Evolutionary conservation across 2,888 invertebrate genomes (phyloP).

Genomic region (Dolichopus griseipennis): DNA sequence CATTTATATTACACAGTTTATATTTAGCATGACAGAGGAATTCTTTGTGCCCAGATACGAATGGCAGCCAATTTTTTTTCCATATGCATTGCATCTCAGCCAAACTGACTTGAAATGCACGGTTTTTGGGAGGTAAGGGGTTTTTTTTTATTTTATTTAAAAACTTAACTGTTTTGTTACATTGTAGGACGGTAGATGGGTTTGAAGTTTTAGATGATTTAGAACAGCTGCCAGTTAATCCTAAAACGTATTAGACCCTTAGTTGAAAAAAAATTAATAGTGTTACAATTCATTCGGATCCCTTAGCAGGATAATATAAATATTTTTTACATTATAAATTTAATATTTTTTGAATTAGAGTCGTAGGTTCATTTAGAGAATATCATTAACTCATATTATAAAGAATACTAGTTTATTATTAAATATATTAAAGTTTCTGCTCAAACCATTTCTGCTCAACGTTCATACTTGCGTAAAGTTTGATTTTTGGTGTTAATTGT

Average conservation of each 20-base stretch:
- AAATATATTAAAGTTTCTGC: too few relatives aligned
- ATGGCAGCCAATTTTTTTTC: conserved; percentile 95
- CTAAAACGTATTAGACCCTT: conserved; percentile 85
- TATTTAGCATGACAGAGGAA: conserved; percentile 40
- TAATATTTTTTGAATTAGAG: too few relatives aligned
- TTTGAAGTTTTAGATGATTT: conserved; percentile 91
- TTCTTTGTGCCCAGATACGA: conserved; percentile 91
- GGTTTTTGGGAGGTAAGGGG: conserved; percentile 85
- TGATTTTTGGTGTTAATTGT: too few relatives aligned
- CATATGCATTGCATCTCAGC: conserved; percentile 89
- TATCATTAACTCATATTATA: too few relatives aligned
- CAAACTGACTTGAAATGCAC: conserved; percentile 96
- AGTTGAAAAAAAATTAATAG: conserved; percentile 78
- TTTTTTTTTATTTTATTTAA: background rate
- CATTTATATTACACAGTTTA: background rate
- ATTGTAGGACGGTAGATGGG: conserved; percentile 89
- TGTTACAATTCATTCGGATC: conserved; percentile 96
- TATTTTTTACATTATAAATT: too few relatives aligned
- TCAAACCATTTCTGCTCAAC: too few relatives aligned
- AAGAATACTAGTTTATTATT: too few relatives aligned
- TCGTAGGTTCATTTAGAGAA: too few relatives aligned
- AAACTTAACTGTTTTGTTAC: background rate
- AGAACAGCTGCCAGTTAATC: conserved; percentile 89
- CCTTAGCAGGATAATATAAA: conserved; percentile 74
- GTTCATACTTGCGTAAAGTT: too few relatives aligned